Evolutionary conservation across 2,888 invertebrate species (phyloP).

Genomic region (Ophonus ardosiacus): DNA sequence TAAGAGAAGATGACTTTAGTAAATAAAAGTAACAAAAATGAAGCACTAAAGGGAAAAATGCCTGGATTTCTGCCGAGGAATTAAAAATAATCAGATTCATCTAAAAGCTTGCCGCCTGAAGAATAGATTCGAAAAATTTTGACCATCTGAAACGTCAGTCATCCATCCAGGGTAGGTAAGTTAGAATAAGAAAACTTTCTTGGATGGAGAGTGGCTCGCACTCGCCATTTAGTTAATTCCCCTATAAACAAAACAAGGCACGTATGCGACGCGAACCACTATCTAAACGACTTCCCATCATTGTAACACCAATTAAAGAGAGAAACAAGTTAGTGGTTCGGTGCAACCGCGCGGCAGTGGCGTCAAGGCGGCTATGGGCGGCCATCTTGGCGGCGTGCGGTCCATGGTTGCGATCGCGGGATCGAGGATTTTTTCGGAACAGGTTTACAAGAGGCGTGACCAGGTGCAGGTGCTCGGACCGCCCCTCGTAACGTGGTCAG

Average conservation of each 20-base stretch:
- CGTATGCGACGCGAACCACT: conserved; percentile 70
- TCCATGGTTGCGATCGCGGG: conserved; percentile 71
- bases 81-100: not conserved
- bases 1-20: not conserved
- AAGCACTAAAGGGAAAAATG: not conserved
- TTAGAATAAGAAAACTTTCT: no score
- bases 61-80: not conserved
- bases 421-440: conserved; percentile 72
- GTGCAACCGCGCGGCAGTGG: conserved; percentile 68
- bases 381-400: conserved; percentile 73
- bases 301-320: conserved; percentile 74
- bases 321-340: conserved; percentile 70
- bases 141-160: conserved; percentile 20
- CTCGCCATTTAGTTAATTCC: conserved; percentile 69
- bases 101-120: not conserved
- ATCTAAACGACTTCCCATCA: conserved; percentile 74
- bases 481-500: conserved; percentile 18
- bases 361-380: conserved; percentile 69
- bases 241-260: conserved; percentile 74
- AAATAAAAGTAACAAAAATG: not conserved
- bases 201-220: no score
- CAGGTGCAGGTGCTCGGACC: conserved; percentile 66
- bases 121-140: conserved; percentile 24
- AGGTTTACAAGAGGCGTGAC: conserved; percentile 69
- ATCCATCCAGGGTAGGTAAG: not conserved